Conservation (phyloP, 2,113 vertebrate species). For the Xyliphius kryptos region DNA sequence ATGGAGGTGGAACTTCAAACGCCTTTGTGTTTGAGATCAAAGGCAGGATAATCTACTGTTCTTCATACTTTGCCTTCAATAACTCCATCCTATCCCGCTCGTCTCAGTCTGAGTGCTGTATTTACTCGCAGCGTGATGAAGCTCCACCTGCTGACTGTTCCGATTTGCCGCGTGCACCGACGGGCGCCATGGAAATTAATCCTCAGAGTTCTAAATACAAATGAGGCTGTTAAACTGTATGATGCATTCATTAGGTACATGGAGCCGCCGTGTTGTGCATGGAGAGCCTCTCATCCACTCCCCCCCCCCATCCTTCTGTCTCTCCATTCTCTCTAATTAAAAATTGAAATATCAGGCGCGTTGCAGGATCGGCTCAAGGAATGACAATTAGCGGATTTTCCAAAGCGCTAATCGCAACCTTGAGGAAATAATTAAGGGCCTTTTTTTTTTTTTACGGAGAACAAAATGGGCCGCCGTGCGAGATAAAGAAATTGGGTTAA, state of each 20-base stretch:
- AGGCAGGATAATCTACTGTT: no score
- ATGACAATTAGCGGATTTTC: constrained; percentile 49
- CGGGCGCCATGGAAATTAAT: constrained; percentile 47
- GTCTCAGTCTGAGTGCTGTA: no score
- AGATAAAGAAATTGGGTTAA: no score
- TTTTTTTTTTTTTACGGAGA: constrained; percentile 38
- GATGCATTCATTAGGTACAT: constrained; percentile 49
- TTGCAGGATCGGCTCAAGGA: constrained; percentile 48
- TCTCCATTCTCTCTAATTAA: constrained; percentile 49
- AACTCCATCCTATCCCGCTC: no score
- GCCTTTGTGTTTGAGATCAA: no score
- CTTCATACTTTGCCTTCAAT: no score
- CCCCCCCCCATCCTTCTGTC: constrained; percentile 24
- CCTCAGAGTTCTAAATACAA: constrained; percentile 53
- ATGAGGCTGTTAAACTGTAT: constrained; percentile 53
- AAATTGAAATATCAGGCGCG: constrained; percentile 47
- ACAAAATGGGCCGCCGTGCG: no score
- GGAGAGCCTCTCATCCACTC: constrained; percentile 36
- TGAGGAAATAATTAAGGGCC: constrained; percentile 52
- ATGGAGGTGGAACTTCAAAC: no score
- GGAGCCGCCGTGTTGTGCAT: constrained; percentile 43
- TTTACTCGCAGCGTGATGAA: constrained; percentile 40
- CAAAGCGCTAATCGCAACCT: constrained; percentile 54
- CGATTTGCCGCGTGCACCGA: constrained; percentile 48
- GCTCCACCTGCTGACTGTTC: constrained; percentile 42